Evolutionary conservation across 2,888 invertebrate genomes (phyloP), one percentile per base, ranked within the genome.

Genomic region (Subacronicta megacephala): DNA sequence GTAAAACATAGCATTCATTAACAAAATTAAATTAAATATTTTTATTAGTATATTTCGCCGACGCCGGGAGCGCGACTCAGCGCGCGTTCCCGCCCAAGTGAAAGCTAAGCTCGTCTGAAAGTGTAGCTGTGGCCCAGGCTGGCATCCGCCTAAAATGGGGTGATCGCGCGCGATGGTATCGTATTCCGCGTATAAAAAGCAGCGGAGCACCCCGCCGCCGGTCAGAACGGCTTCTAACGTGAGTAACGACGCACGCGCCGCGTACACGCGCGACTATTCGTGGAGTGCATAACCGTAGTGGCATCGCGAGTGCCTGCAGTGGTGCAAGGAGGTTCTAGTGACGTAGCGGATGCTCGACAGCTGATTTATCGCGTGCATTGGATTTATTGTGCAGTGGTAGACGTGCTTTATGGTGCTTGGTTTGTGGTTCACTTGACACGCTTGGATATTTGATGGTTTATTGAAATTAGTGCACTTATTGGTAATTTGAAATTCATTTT

Each of bases 181-280:
- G 96, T 96, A 95, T 97, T 96, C 95, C 97, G 95, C 92, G 96
- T 96, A 97, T 97, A 97, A 96, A 97, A 96, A 95, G 95, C 95
- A 95, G 93, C 93, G 90, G 90, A 89, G 93, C 95, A 94, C 95
- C 95, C 95, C 95, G 95, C 95, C 95, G 95, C 96, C 96, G 96
- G 96, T 97, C 98, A 98, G 98, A 98, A 97, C 98, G 97, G 98
- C 98, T 98, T 97, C 97, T 96, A 98, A 97, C 97, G 98, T 98
- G 97, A 98, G 98, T 98, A 89, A 78, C 84, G 87, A 78, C 91
- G 90, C 87, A 90, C 88, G 92, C 81, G 82, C 75, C 81, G 74
- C 49, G 70, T 70, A 72, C 77, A 81, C 71, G 84, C 80, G 85
- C 81, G 82, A 72, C 75, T 74, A 75, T 73, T 73, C 80, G 87